Percentiles rank a stretch among this genome's conserved stretches.
Conservation (phyloP, 2,797 vertebrate genomes). For the Martes flavigula region DNA sequence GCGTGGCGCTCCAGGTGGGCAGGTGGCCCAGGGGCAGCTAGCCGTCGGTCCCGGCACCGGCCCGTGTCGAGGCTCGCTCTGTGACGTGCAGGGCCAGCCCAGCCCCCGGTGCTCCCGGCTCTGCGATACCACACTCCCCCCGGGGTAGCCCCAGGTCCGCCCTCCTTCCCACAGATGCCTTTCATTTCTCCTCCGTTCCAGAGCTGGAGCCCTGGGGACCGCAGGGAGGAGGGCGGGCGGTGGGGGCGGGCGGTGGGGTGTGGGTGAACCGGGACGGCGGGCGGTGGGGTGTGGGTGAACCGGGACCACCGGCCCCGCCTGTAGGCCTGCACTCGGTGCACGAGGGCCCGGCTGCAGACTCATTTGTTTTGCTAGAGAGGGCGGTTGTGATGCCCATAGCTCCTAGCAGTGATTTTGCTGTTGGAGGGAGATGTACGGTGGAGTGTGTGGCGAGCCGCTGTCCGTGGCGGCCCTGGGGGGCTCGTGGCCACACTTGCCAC, state of each 20-base stretch:
- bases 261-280: too few relatives aligned
- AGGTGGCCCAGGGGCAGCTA: fast-evolving
- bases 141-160: fast-evolving
- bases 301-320: fast-evolving
- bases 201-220: neutral
- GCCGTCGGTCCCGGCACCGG: fast-evolving
- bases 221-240: neutral
- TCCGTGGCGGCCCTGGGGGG: too few relatives aligned
- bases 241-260: too few relatives aligned
- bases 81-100: fast-evolving
- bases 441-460: fast-evolving
- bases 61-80: neutral
- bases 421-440: fast-evolving
- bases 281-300: neutral
- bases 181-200: neutral
- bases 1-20: fast-evolving
- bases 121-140: neutral
- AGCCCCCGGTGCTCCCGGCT: fast-evolving
- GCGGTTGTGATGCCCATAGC: neutral
- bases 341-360: neutral
- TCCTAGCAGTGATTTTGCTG: neutral
- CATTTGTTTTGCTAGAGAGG: too few relatives aligned
- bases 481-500: neutral
- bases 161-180: fast-evolving
- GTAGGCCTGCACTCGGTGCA: fast-evolving